Evolutionary conservation across 2,113 vertebrate species (phyloP).

Genomic region (Campylomormyrus numenius): DNA sequence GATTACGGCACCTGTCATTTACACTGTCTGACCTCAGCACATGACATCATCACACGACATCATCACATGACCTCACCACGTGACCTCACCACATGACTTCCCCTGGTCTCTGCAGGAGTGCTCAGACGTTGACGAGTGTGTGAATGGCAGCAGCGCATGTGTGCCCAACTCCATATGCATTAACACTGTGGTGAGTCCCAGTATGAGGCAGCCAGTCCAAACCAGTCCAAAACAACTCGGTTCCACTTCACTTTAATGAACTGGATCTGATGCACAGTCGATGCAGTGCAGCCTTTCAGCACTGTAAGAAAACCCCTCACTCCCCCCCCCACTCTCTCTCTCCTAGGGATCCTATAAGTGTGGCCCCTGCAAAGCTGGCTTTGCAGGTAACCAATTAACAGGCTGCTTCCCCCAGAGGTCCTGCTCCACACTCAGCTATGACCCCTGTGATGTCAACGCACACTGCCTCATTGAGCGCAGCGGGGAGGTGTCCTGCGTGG

Average conservation of each 20-base stretch:
- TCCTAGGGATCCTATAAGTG: slow-evolving; percentile 65
- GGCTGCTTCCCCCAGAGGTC: slow-evolving; percentile 60
- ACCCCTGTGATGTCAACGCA: slow-evolving; percentile 70
- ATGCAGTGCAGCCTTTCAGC: background rate
- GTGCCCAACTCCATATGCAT: slow-evolving; percentile 41
- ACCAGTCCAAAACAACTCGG: background rate
- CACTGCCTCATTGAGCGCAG: slow-evolving; percentile 70
- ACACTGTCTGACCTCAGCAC: background rate
- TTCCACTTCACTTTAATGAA: background rate
- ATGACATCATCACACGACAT: background rate
- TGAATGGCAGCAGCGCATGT: slow-evolving; percentile 20
- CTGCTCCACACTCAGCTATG: slow-evolving; percentile 61
- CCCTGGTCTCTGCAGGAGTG: slow-evolving; percentile 28
- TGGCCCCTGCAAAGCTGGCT: slow-evolving; percentile 44
- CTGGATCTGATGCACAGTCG: background rate
- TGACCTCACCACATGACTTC: background rate
- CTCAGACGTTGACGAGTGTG: slow-evolving; percentile 37
- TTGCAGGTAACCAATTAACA: slow-evolving; percentile 65
- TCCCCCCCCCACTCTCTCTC: slow-evolving; percentile 52
- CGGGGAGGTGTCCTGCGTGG: slow-evolving; percentile 66
- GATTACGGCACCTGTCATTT: background rate
- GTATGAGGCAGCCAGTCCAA: background rate
- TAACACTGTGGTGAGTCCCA: slow-evolving; percentile 27
- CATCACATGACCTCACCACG: background rate
- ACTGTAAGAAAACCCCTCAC: background rate